Evolutionary conservation across 2,113 vertebrate genomes (phyloP).

Genomic region (Jacana jacana): DNA sequence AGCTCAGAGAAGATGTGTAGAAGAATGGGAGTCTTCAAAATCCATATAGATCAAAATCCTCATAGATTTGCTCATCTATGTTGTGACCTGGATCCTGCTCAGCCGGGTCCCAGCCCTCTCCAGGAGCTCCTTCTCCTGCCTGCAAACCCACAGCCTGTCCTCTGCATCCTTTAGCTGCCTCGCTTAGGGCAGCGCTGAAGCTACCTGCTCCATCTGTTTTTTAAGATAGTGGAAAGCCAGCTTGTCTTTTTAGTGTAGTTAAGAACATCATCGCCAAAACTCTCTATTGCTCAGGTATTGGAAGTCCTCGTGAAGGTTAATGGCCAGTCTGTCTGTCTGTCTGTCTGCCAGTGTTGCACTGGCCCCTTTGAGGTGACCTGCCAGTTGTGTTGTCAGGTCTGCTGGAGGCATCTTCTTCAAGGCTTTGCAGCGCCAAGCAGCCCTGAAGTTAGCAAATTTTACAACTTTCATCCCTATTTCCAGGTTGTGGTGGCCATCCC

Average conservation of each 20-base stretch:
- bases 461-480: not conserved
- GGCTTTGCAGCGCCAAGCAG: not conserved
- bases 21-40: not conserved
- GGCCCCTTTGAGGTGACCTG: not conserved
- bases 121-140: not conserved
- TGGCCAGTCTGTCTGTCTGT: not conserved
- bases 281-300: not conserved
- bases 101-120: not conserved
- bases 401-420: not conserved
- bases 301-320: rapidly evolving
- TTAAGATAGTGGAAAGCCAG: not conserved
- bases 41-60: no score
- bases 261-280: not conserved
- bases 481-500: not conserved
- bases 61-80: not conserved
- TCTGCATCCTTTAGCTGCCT: not conserved
- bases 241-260: not conserved
- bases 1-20: not conserved
- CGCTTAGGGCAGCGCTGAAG: not conserved
- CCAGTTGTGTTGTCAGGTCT: not conserved
- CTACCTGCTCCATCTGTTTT: not conserved
- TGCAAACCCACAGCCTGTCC: not conserved
- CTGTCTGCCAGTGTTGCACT: not conserved
- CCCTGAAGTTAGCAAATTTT: not conserved
- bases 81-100: not conserved